Evolutionary conservation across 2,113 vertebrate genomes (phyloP), one percentile per base, ranked within the genome.

Genomic region (Podarcis cretensis): DNA sequence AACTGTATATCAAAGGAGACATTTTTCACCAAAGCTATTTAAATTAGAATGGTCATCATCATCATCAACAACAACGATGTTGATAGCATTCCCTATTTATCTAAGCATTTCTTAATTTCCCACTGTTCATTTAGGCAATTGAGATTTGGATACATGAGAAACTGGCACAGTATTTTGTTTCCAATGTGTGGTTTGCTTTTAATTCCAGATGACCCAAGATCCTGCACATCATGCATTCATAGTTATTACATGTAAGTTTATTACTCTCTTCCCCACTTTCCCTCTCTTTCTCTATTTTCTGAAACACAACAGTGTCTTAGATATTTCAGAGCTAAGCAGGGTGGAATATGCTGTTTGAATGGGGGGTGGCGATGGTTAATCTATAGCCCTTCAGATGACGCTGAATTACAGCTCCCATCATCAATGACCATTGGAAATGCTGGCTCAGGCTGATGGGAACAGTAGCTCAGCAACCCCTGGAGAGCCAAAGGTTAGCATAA

Each of bases 161-260:
- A 27, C 13, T 57, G n/a, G n/a, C 40, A 76, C 16, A 48, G 88
- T 79, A 66, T 85, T 74, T 75, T 65, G 76, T 90, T 90, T 92
- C 89, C 86, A 83, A 88, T 92, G 91, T 90, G 87, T 65, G 81
- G 90, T 92, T 59, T 85, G 65, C 88, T 93, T 92, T 95, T 91
- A 6, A 92, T 96, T 96, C 93, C 97, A 99, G 98, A 98, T 97
- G 97, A 99, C 93, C 98, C 98, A 90, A 96, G 94, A 95, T 95
- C 94, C 86, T 99, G 98, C 91, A 95, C 96, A 78, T 98, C 97
- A 65, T 99, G 99, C 90, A 88, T 93, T 92, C 92, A 92, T 69
- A 97, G 97, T 90, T 98, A 98, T 94, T 98, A 98, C 93, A 98
- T 97, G 98, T 99, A 98, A 99, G 98, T 98, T 92, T 66, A 40